Evolutionary conservation across 1,140 invertebrate species (phyloP).

Genomic region (Drosophila bocqueti): DNA sequence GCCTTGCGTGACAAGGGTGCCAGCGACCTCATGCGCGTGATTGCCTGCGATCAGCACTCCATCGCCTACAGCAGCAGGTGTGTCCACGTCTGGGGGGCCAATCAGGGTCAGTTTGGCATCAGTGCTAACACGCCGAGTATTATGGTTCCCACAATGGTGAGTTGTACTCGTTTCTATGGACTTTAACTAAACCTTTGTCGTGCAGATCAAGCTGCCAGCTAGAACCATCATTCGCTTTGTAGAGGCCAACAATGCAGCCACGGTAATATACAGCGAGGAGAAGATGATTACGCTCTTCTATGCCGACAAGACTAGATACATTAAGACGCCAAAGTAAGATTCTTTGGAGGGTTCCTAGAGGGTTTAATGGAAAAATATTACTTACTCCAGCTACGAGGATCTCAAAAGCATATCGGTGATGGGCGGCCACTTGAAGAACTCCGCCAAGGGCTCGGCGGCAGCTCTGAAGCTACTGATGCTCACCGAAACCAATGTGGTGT

Average conservation of each 20-base stretch:
- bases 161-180: background rate
- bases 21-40: slow-evolving; percentile 56
- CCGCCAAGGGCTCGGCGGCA: slow-evolving; percentile 68
- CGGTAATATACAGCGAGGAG: slow-evolving; percentile 68
- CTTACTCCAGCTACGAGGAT: slow-evolving; percentile 65
- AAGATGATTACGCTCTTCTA: slow-evolving; percentile 73
- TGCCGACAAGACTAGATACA: slow-evolving; percentile 68
- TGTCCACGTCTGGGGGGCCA: slow-evolving; percentile 88
- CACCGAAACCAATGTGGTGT: slow-evolving; percentile 79
- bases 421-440: slow-evolving; percentile 69
- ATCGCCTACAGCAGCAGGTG: slow-evolving; percentile 87
- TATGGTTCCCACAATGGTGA: slow-evolving; percentile 79
- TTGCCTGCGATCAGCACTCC: slow-evolving; percentile 88
- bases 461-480: slow-evolving; percentile 76
- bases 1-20: slow-evolving; percentile 66
- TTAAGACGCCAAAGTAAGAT: slow-evolving; percentile 79
- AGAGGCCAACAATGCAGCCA: slow-evolving; percentile 77
- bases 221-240: slow-evolving; percentile 69
- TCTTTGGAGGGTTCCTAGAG: background rate
- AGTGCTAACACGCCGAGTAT: slow-evolving; percentile 52
- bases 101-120: slow-evolving; percentile 90
- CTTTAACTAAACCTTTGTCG: background rate
- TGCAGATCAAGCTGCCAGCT: slow-evolving; percentile 67
- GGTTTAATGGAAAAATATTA: background rate
- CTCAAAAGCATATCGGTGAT: slow-evolving; percentile 75